Conservation (phyloP, 2,888 invertebrate species). For the Tanypteryx hageni region DNA sequence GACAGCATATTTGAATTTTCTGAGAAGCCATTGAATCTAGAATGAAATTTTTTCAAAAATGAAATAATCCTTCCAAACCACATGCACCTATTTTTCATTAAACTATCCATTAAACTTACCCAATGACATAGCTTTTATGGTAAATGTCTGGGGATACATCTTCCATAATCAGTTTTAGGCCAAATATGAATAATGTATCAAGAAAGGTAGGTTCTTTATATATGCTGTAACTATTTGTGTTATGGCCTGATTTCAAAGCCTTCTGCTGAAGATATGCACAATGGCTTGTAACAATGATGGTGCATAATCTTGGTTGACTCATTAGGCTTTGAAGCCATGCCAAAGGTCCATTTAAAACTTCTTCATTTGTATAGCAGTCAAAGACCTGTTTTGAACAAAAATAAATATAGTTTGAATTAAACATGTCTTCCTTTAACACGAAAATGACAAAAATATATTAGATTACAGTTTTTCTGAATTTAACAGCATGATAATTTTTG, state of each 20-base stretch:
- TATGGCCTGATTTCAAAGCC: not conserved
- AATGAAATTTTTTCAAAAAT: not conserved
- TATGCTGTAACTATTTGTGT: not conserved
- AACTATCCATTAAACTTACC: not conserved
- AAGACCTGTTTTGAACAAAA: constrained; percentile 10
- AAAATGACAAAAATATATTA: not conserved
- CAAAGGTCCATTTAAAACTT: constrained; percentile 23
- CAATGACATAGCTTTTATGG: constrained; percentile 36
- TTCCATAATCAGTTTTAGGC: constrained; percentile 41
- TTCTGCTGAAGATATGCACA: constrained; percentile 47
- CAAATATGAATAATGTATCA: constrained; percentile 36
- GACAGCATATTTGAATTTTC: constrained; percentile 61
- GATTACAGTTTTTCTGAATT: too few species aligned
- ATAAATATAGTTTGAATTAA: not conserved
- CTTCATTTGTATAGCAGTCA: constrained; percentile 23
- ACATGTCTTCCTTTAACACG: not conserved
- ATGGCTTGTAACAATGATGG: constrained; percentile 10
- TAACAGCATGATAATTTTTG: too few species aligned
- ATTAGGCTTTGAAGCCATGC: not conserved
- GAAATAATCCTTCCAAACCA: not conserved
- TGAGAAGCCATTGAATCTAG: constrained; percentile 66
- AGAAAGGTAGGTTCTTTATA: constrained; percentile 46
- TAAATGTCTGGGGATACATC: constrained; percentile 39
- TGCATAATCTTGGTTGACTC: constrained; percentile 29
- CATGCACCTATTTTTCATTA: too few species aligned